These are phyloP conservation scores for Eunapius fragilis DNA, from an alignment of 37 sponge, comb jelly and placozoan species.

Conservation along the genomic window DNA sequence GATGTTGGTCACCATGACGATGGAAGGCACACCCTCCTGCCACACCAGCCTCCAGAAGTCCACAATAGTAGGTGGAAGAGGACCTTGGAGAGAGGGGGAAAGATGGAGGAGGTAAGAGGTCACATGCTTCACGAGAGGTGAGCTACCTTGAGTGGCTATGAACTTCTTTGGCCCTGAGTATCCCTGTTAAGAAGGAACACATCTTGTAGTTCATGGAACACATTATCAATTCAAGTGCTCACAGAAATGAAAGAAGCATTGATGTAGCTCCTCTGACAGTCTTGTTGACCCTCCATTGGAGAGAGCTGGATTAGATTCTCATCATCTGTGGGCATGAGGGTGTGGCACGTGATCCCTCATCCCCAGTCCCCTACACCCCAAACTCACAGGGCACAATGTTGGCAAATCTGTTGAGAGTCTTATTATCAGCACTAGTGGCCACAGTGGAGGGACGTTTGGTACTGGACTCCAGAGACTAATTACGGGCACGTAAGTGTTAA, in stretches of 20 bases:
- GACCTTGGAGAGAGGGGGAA: conserved; percentile 36
- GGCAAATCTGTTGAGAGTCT: conserved; percentile 31
- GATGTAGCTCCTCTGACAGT: conserved; percentile 69
- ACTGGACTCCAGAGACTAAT: neutral
- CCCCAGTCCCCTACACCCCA: neutral
- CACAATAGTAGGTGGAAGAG: conserved; percentile 45
- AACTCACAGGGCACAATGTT: conserved; percentile 53
- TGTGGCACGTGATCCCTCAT: neutral
- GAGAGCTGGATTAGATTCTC: conserved; percentile 54
- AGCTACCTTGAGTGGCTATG: conserved; percentile 85
- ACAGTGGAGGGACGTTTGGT: neutral
- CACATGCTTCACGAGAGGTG: neutral
- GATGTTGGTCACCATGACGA: conserved; percentile 83
- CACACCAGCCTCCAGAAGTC: conserved; percentile 81
- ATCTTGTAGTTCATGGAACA: neutral
- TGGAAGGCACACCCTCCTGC: conserved; percentile 58
- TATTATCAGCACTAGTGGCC: conserved; percentile 21
- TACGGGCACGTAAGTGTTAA: neutral
- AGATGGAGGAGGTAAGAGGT: neutral
- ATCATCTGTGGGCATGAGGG: conserved; percentile 54
- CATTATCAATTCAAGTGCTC: conserved; percentile 12
- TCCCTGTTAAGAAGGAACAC: conserved; percentile 50
- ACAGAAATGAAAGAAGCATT: conserved; percentile 81
- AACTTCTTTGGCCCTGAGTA: conserved; percentile 43
- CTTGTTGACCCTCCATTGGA: conserved; percentile 1